These are phyloP conservation scores for Ctenomys sociabilis DNA, from an alignment of 2,113 vertebrate genomes.

Conservation along the genomic window DNA sequence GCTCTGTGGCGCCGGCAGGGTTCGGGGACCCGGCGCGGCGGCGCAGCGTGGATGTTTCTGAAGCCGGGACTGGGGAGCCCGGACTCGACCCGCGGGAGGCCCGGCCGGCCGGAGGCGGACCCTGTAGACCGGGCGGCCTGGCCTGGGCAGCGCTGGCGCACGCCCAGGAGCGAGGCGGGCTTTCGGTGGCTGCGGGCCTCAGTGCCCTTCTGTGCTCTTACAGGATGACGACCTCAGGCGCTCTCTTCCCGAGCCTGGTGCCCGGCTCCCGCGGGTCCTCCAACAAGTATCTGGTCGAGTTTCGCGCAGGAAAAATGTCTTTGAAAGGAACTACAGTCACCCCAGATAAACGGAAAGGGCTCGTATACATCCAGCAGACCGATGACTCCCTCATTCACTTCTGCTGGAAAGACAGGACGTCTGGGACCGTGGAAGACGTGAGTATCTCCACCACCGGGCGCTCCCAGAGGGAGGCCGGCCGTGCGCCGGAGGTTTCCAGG, in stretches of 20 bases:
- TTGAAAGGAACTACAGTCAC: conserved; percentile 97
- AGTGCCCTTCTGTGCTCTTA: neutral
- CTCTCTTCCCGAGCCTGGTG: conserved; percentile 97
- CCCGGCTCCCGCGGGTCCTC: conserved; percentile 96
- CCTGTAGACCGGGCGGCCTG: neutral
- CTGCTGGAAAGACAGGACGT: conserved; percentile 98
- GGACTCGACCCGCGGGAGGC: neutral
- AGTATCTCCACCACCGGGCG: conserved; percentile 75
- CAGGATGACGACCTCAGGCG: conserved; percentile 97
- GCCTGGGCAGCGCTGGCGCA: neutral
- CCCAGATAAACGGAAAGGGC: conserved; percentile 97
- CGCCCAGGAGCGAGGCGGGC: neutral
- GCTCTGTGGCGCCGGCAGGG: conserved; percentile 20
- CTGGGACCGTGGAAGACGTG: conserved; percentile 94
- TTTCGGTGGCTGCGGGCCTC: neutral
- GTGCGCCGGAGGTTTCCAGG: fast-evolving
- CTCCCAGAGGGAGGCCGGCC: too few species aligned
- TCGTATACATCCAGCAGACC: conserved; percentile 97
- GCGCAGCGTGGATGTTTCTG: neutral
- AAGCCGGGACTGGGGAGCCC: neutral
- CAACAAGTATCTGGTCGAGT: conserved; percentile 97
- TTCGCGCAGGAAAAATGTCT: conserved; percentile 97
- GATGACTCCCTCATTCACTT: conserved; percentile 99
- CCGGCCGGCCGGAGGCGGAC: neutral
- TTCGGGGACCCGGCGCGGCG: neutral